Percentiles rank a stretch among this genome's conserved stretches.
phyloP scores from a whole-genome alignment of 2,888 invertebrate species.

The Quadroppia sp. region DNA sequence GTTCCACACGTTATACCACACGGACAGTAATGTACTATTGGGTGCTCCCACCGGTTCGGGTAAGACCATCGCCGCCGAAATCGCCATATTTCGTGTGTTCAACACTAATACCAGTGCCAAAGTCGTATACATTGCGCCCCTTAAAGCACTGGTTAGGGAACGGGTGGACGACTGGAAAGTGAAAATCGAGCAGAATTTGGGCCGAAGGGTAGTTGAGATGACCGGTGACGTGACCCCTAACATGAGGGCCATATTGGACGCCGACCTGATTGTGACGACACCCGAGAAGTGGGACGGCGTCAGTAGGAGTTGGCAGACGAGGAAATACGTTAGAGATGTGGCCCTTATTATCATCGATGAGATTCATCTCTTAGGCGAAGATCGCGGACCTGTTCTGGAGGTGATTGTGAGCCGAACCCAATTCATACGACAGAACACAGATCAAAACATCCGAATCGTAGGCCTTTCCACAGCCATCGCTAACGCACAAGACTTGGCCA shows the following conservation, averaged over 20 bases:
- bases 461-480: slow-evolving; percentile 96
- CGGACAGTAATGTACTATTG: slow-evolving; percentile 84
- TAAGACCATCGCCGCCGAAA: slow-evolving; percentile 96
- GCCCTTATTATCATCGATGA: slow-evolving; percentile 94
- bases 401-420: slow-evolving; percentile 97
- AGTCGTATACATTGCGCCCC: slow-evolving; percentile 94
- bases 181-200: slow-evolving; percentile 67
- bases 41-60: slow-evolving; percentile 97
- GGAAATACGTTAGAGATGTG: slow-evolving; percentile 83
- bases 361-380: slow-evolving; percentile 82
- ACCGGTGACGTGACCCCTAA: slow-evolving; percentile 91
- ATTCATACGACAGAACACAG: slow-evolving; percentile 77
- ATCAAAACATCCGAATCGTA: slow-evolving; percentile 75
- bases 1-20: slow-evolving; percentile 92
- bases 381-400: slow-evolving; percentile 68
- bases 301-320: slow-evolving; percentile 94
- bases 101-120: slow-evolving; percentile 65
- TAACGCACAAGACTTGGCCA: slow-evolving; percentile 91
- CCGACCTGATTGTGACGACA: slow-evolving; percentile 94
- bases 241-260: slow-evolving; percentile 70
- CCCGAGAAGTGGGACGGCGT: slow-evolving; percentile 99
- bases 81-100: slow-evolving; percentile 91
- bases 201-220: slow-evolving; percentile 84
- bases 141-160: slow-evolving; percentile 96
- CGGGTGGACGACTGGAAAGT: slow-evolving; percentile 91